These are phyloP conservation scores for Semaprochilodus insignis DNA, from an alignment of 2,797 vertebrate species.

Conservation along the genomic window DNA sequence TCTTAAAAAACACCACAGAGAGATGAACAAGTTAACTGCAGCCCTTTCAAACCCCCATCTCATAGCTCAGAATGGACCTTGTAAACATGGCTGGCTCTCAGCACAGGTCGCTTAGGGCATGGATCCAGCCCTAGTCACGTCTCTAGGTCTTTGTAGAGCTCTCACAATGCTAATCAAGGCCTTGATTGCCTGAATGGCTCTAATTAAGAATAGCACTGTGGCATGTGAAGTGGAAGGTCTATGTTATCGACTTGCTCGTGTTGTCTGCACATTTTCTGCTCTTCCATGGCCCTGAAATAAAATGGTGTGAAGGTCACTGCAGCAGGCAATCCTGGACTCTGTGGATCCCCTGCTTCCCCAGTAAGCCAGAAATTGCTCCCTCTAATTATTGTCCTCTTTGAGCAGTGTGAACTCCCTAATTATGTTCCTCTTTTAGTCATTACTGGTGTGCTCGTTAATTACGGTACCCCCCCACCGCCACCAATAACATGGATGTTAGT, in stretches of 20 bases:
- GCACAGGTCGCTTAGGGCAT: constrained; percentile 19
- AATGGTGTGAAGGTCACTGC: constrained; percentile 52
- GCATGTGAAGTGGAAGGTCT: constrained; percentile 22
- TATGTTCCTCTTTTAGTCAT: constrained; percentile 75
- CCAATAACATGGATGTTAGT: constrained; percentile 74
- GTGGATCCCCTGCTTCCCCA: constrained; percentile 57
- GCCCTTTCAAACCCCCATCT: not conserved
- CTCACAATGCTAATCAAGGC: constrained; percentile 44
- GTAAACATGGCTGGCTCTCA: constrained; percentile 3
- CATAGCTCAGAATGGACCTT: not conserved
- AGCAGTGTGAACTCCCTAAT: constrained; percentile 76
- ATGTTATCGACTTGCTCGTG: constrained; percentile 37
- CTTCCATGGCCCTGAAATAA: constrained; percentile 31
- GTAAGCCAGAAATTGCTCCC: constrained; percentile 68
- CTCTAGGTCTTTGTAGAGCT: constrained; percentile 34
- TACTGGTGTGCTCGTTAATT: constrained; percentile 71
- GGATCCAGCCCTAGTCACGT: constrained; percentile 11
- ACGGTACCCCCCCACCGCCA: constrained; percentile 40
- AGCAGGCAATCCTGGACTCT: not conserved
- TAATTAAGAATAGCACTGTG: constrained; percentile 49
- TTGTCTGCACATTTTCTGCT: constrained; percentile 6
- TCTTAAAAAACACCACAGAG: not conserved
- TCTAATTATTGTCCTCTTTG: constrained; percentile 77
- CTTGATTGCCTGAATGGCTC: constrained; percentile 43
- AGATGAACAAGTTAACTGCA: constrained; percentile 14